A percentile compares a stretch with the other conserved stretches of the same genome.
These are phyloP conservation scores for Ditylenchus dipsaci DNA, from an alignment of 1,140 invertebrate genomes.

Conservation along the genomic window DNA sequence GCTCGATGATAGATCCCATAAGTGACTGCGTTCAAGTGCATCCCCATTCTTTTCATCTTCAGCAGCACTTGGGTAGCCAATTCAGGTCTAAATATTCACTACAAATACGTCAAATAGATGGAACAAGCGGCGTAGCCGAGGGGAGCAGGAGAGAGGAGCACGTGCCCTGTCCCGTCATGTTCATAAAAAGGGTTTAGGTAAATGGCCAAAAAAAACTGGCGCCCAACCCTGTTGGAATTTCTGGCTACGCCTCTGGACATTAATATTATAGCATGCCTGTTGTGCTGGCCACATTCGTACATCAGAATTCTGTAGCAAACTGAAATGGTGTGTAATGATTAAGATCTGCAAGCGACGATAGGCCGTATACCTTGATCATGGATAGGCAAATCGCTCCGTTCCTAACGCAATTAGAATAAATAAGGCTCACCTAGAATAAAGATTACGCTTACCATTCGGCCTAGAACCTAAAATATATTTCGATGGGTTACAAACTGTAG, in stretches of 20 bases:
- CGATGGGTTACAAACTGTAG: too few species aligned
- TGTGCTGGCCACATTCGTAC: constrained; percentile 91
- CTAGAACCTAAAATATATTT: constrained; percentile 28
- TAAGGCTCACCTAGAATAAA: too few species aligned
- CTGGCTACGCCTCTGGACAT: too few species aligned
- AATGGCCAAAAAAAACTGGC: too few species aligned
- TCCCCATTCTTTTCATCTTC: constrained; percentile 86
- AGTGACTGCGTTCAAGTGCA: constrained; percentile 93
- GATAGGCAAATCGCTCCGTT: constrained; percentile 36
- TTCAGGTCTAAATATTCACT: constrained; percentile 67
- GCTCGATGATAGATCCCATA: constrained; percentile 76
- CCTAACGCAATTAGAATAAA: neutral
- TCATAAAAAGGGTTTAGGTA: too few species aligned
- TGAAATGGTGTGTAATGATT: neutral
- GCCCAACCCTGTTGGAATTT: too few species aligned
- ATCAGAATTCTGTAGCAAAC: constrained; percentile 94
- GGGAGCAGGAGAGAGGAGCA: too few species aligned
- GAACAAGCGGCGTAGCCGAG: too few species aligned
- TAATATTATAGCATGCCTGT: too few species aligned
- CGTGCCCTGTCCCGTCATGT: too few species aligned
- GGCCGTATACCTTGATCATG: constrained; percentile 63
- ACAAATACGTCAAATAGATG: too few species aligned
- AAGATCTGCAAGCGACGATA: neutral
- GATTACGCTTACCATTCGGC: constrained; percentile 28
- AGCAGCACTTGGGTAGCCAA: constrained; percentile 88